Conservation (phyloP, 1,140 invertebrate genomes). For the Euborellia annulipes region DNA sequence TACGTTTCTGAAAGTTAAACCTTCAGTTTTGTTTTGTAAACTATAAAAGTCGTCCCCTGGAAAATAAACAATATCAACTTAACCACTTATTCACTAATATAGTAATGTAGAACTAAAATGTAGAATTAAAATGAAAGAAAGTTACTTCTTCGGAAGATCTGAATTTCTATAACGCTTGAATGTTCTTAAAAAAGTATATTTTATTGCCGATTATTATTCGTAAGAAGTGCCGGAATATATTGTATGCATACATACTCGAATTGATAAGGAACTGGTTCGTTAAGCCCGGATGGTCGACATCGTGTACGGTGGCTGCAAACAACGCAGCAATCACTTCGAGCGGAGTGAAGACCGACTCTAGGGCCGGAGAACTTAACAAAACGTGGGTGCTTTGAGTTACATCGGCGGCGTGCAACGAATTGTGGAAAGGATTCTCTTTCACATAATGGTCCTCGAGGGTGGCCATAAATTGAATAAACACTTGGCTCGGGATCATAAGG, state of each 20-base stretch:
- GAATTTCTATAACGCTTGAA: no score
- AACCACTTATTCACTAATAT: no score
- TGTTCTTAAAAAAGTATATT: no score
- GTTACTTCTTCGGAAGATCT: no score
- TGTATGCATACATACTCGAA: slow-evolving; percentile 50
- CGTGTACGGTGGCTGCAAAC: slow-evolving; percentile 94
- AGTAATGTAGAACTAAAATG: no score
- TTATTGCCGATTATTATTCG: no score
- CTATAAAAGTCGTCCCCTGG: no score
- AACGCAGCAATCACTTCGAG: slow-evolving; percentile 90
- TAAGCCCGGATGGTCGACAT: slow-evolving; percentile 96
- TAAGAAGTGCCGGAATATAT: no score
- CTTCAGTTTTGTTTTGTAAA: no score
- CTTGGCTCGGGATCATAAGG: slow-evolving; percentile 87
- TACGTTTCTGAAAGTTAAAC: no score
- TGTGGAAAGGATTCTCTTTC: slow-evolving; percentile 95
- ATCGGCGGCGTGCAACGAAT: slow-evolving; percentile 92
- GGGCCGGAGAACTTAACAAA: slow-evolving; percentile 81
- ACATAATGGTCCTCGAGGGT: slow-evolving; percentile 97
- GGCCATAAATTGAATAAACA: slow-evolving; percentile 88
- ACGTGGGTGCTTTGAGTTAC: slow-evolving; percentile 93
- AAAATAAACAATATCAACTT: no score
- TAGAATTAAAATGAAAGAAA: no score
- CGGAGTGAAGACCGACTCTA: slow-evolving; percentile 89
- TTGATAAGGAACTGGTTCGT: slow-evolving; percentile 96